Base-by-base conservation (phyloP, 2,888 invertebrate species). In the Antheraea assamensis region DNA sequence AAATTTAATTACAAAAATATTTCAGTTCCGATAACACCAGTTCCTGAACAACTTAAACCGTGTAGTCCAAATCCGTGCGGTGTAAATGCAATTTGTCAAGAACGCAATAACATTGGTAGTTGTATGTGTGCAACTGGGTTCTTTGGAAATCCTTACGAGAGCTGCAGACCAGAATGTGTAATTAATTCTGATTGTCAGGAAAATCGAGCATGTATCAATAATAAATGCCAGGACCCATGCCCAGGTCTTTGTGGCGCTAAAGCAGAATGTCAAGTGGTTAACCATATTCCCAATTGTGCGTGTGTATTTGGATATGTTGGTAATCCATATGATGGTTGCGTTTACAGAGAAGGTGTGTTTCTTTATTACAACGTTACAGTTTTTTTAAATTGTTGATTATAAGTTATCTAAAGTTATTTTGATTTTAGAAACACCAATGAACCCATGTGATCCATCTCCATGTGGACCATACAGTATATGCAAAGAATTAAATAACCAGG, bases 401-500 rank as follows among this genome's bases (percentile, higher is more conserved):
- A 7, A 17, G 17, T 64, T 30, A 64, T 64, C 10, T 64, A 64
- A 64, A 71, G 61, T 64, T 58, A 61, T 52, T 55, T 49, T 70
- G 42, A n/a, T 75, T 74, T 49, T 85, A 93, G 94, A 91, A 76
- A 83, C 87, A 70, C 91, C 93, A 72, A 88, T 80, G 71, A 96
- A 97, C 87, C 97, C 97, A 49, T 98, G 98, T 85, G 90, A 95
- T 75, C 97, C 97, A 68, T 96, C 97, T 71, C 97, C 97, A 2
- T 98, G 98, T 87, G 98, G 98, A 47, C 95, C 96, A n/a, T 96
- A 97, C 85, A 96, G 97, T 76, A 93, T 95, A 78, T 98, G 98
- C 84, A 95, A 95, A 76, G 95, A 95, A 76, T 87, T 93, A 31
- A 96, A 96, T 78, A 93, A 95, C 73, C 95, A 96, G 82, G 97